Percentiles rank a stretch among this genome's conserved stretches.
Evolutionary conservation across 2,888 invertebrate species (phyloP).

Genomic region (Tortricodes alternella): DNA sequence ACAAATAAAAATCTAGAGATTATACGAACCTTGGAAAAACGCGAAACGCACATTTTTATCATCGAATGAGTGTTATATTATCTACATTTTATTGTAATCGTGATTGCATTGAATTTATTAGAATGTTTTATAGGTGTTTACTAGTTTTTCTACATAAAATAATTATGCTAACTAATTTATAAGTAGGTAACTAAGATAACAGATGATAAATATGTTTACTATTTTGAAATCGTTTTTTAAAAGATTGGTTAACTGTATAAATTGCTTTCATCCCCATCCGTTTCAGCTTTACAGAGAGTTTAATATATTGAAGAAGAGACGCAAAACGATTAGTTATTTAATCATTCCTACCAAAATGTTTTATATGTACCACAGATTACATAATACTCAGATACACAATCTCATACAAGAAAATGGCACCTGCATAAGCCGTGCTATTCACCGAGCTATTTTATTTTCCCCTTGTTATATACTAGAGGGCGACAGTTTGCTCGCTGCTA

Average conservation of each 20-base stretch:
- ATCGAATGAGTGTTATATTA: slow-evolving; percentile 38
- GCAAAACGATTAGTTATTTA: no score
- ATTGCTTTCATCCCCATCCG: not conserved
- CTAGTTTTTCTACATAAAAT: slow-evolving; percentile 27
- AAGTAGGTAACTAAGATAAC: not conserved
- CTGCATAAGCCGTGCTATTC: no score
- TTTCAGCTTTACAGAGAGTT: no score
- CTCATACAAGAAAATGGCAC: no score
- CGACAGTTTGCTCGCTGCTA: no score
- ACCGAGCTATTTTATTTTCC: no score
- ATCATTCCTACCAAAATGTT: not conserved
- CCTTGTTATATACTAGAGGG: no score
- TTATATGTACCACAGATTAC: no score
- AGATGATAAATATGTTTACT: not conserved
- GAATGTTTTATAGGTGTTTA: slow-evolving; percentile 34
- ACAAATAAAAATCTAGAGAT: not conserved
- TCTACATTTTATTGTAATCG: slow-evolving; percentile 25
- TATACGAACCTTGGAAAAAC: not conserved
- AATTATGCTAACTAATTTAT: not conserved
- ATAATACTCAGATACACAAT: no score
- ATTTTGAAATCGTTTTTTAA: not conserved
- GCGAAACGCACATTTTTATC: slow-evolving; percentile 37
- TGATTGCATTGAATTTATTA: slow-evolving; percentile 32
- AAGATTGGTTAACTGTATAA: no score
- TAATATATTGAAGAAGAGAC: no score